Evolutionary conservation across 2,797 vertebrate genomes (phyloP).

Genomic region (Glossophaga mutica): DNA sequence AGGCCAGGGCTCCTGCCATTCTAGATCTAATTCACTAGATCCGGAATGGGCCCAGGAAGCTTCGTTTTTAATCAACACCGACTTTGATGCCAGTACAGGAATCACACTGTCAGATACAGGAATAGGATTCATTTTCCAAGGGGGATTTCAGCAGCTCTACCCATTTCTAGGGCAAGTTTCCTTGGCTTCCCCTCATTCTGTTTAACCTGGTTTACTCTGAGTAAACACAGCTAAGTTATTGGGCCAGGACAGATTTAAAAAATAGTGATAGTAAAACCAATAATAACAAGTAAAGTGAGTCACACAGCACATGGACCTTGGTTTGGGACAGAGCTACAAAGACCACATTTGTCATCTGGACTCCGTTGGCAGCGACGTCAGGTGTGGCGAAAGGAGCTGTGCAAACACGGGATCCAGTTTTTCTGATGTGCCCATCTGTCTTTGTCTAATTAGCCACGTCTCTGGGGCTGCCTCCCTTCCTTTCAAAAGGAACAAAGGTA

Average conservation of each 20-base stretch:
- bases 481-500: conserved; percentile 40
- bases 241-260: not conserved
- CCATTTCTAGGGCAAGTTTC: not conserved
- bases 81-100: not conserved
- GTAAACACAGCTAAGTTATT: not conserved
- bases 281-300: not conserved
- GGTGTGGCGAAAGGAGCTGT: not conserved
- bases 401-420: not conserved
- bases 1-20: not conserved
- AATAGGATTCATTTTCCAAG: not conserved
- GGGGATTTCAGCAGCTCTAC: not conserved
- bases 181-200: not conserved
- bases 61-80: not conserved
- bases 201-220: not conserved
- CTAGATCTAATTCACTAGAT: not conserved
- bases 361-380: not conserved
- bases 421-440: not conserved
- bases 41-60: not conserved
- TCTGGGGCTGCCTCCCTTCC: not conserved
- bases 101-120: not conserved
- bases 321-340: not conserved
- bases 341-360: not conserved
- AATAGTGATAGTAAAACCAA: not conserved
- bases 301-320: not conserved
- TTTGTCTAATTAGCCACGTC: not conserved